Percentiles rank a stretch among this genome's conserved stretches.
Evolutionary conservation across 2,888 invertebrate species (phyloP).

Genomic region (Hirtodrosophila trivittata): DNA sequence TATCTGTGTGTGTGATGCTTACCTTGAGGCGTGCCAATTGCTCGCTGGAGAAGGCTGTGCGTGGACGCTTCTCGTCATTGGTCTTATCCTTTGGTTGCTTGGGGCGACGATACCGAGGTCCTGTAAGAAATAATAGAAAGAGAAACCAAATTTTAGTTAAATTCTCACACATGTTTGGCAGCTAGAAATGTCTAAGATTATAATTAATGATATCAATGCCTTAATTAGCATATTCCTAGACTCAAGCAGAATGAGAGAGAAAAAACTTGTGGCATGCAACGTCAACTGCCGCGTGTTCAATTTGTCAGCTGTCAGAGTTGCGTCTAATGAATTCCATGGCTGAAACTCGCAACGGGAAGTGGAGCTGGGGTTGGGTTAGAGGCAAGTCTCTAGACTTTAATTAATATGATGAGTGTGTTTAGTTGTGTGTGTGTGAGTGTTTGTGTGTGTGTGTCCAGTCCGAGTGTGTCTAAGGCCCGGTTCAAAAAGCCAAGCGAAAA

Average conservation of each 20-base stretch:
- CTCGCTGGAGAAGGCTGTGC: constrained; percentile 97
- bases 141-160: constrained; percentile 25
- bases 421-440: background rate
- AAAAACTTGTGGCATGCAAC: constrained; percentile 45
- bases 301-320: constrained; percentile 78
- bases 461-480: background rate
- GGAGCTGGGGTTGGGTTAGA: background rate
- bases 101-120: constrained; percentile 84
- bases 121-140: constrained; percentile 52
- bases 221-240: constrained; percentile 72
- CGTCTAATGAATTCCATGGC: constrained; percentile 51
- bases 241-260: too few species aligned
- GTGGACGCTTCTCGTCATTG: constrained; percentile 94
- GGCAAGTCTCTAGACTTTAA: constrained; percentile 17
- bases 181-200: background rate
- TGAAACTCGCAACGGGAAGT: background rate
- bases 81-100: constrained; percentile 84
- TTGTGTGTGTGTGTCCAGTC: background rate
- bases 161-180: constrained; percentile 4
- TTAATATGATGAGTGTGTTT: constrained; percentile 32
- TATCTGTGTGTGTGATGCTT: constrained; percentile 45
- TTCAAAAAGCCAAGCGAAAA: constrained; percentile 1
- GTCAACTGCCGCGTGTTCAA: constrained; percentile 48
- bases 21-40: constrained; percentile 95
- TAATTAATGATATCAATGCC: constrained; percentile 73